Conservation (phyloP, 2,888 invertebrate genomes). For the Malachius bipustulatus region DNA sequence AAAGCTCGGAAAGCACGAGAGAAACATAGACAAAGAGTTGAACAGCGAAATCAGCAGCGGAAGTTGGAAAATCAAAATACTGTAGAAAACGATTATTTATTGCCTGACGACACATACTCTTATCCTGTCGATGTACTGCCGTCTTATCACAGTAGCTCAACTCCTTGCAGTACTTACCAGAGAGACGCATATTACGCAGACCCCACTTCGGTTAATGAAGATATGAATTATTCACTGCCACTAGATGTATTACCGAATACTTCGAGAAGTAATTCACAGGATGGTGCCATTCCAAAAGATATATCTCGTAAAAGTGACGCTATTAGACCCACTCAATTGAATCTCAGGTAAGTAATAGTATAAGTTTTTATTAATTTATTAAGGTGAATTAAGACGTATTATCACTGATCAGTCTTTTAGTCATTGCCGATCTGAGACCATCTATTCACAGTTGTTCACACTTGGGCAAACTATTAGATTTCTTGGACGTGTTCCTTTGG, state of each 20-base stretch:
- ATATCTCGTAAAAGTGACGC: not conserved
- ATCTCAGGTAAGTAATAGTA: slow-evolving; percentile 28
- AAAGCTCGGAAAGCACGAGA: slow-evolving; percentile 59
- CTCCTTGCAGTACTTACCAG: not conserved
- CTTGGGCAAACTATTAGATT: no score
- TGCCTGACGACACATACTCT: slow-evolving; percentile 40
- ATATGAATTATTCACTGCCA: slow-evolving; percentile 35
- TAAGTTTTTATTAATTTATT: slow-evolving; percentile 3
- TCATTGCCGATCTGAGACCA: no score
- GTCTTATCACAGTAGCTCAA: not conserved
- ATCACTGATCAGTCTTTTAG: no score
- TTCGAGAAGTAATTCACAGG: slow-evolving; percentile 20
- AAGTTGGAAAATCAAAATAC: slow-evolving; percentile 20
- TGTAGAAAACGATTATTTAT: slow-evolving; percentile 23
- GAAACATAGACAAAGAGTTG: slow-evolving; percentile 50
- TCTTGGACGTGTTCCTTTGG: no score
- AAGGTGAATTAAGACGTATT: no score
- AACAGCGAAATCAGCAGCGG: slow-evolving; percentile 31
- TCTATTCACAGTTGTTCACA: no score
- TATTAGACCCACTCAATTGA: slow-evolving; percentile 33
- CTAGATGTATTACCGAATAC: slow-evolving; percentile 30
- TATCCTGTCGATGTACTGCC: slow-evolving; percentile 43
- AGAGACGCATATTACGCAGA: not conserved
- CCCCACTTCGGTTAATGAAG: slow-evolving; percentile 21
- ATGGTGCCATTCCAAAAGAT: slow-evolving; percentile 17